Evolutionary conservation across 2,113 vertebrate genomes (phyloP).

Genomic region (Phodopus roborovskii): DNA sequence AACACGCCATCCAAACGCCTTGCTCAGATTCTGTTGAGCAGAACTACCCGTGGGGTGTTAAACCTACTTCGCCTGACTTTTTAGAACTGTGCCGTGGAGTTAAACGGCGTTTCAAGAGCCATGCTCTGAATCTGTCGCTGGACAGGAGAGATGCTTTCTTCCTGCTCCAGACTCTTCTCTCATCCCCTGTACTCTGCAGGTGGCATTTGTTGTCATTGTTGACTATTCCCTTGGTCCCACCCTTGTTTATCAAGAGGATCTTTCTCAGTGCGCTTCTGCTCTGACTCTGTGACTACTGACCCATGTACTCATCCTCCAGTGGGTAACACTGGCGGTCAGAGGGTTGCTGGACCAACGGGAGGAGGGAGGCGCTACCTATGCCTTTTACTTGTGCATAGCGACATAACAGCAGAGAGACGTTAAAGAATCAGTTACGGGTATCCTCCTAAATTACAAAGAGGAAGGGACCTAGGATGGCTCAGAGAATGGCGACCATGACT

Average conservation of each 20-base stretch:
- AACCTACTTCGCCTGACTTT: not conserved
- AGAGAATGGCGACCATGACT: not conserved
- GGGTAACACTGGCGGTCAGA: rapidly evolving
- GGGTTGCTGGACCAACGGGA: not conserved
- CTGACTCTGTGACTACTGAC: not conserved
- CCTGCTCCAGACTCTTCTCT: not conserved
- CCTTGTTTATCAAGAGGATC: not conserved
- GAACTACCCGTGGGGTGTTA: not conserved
- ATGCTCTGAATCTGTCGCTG: not conserved
- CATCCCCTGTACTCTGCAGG: not conserved
- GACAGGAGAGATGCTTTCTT: not conserved
- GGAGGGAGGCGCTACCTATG: not conserved
- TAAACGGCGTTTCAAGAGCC: not conserved
- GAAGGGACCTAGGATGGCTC: not conserved
- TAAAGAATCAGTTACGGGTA: not conserved
- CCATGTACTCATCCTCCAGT: rapidly evolving
- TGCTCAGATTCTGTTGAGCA: not conserved
- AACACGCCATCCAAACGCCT: not conserved
- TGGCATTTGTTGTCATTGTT: not conserved
- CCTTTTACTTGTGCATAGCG: no score
- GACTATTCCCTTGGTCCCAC: not conserved
- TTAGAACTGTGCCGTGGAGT: not conserved
- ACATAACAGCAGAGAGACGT: no score
- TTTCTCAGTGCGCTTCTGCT: not conserved
- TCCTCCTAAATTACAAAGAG: not conserved